phyloP scores from a whole-genome alignment of 2,113 vertebrate species.

The Leptocoma aspasia region DNA sequence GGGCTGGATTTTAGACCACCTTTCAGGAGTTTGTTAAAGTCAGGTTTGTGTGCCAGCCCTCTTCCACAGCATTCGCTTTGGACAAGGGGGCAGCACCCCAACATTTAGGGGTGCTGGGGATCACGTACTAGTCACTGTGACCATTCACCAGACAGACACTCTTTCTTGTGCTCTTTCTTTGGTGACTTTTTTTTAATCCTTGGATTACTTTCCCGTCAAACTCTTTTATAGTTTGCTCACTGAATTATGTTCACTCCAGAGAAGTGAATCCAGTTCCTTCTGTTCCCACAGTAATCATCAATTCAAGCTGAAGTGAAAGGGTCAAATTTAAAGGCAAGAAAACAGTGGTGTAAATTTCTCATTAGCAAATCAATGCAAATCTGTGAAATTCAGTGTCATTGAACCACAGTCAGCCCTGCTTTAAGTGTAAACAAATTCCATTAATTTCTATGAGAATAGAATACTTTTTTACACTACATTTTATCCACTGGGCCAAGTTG shows the following conservation, averaged over 20 bases:
- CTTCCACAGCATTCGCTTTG: neutral
- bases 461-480: neutral
- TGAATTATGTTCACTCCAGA: conserved; percentile 46
- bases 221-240: conserved; percentile 40
- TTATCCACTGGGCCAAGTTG: neutral
- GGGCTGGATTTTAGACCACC: neutral
- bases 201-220: conserved; percentile 23
- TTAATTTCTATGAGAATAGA: neutral
- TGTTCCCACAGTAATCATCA: conserved; percentile 50
- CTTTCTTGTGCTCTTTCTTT: neutral
- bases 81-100: neutral
- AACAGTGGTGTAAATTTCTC: conserved; percentile 32
- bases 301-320: conserved; percentile 45
- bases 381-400: conserved; percentile 33
- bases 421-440: neutral
- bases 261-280: conserved; percentile 21
- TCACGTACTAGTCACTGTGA: neutral
- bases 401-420: neutral
- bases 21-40: neutral
- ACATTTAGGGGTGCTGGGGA: neutral
- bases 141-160: neutral
- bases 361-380: conserved; percentile 37
- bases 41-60: neutral
- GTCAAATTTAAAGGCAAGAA: conserved; percentile 43
- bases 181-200: neutral